Evolutionary conservation across 23 tunicate genomes (phyloP), one percentile per base, ranked within the genome.

Genomic region (Ascidia mentula): DNA sequence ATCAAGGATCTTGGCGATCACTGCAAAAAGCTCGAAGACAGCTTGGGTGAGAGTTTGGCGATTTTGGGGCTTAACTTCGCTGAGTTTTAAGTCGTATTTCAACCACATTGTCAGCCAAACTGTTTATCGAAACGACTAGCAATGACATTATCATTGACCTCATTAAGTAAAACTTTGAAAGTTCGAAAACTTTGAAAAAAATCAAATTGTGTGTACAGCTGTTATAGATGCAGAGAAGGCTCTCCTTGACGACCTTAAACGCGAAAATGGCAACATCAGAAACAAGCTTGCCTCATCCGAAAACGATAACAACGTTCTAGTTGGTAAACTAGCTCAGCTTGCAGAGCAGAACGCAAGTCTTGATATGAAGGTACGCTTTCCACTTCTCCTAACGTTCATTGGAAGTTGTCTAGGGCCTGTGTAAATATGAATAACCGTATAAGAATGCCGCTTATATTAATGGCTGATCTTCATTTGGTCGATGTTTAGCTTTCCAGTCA

Each of bases 191-290:
- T n/a, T n/a, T n/a, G n/a, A n/a, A n/a, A n/a, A n/a, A n/a, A n/a
- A n/a, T n/a, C n/a, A n/a, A n/a, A n/a, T n/a, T n/a, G n/a, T n/a
- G n/a, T n/a, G n/a, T 60, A 26, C 72, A 88, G 93, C 75, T 71
- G 83, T 82, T 4, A 20, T 88, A 5, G 93, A 88, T 46, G 93
- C 87, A 6, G 93, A 88, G 72, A 88, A 88, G 40, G 20, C 75
- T 7, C 37, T 82, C 24, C 46, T 88, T 24, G 87, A 82, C 45
- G 93, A 88, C 20, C 79, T 88, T 1, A 88, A 88, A 46, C 36
- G 22, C 22, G 83, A 88, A 77, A 88, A 70, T 72, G 60, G 71
- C 6, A 45, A 88, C 0, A 34, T 88, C 69, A 36, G 93, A 70
- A 77, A 69, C 3, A 77, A 82, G 36, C 65, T 88, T 24, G 73